Conservation (phyloP, 1,140 invertebrate genomes). For the Drosophila kikkawai region DNA sequence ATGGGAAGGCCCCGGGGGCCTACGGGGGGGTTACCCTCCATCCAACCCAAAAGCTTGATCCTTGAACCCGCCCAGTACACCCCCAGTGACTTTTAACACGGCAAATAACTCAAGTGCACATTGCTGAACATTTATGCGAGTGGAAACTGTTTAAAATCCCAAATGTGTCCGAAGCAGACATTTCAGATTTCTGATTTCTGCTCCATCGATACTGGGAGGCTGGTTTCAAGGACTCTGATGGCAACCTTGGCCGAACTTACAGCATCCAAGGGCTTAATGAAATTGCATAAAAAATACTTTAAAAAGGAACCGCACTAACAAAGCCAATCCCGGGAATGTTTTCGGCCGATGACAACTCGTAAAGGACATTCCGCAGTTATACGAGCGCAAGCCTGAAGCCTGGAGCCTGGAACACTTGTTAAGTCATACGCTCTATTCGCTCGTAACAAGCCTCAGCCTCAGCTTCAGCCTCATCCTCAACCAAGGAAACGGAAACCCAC, state of each 20-base stretch:
- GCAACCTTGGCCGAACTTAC: not conserved
- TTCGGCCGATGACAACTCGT: conserved; percentile 45
- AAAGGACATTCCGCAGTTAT: conserved; percentile 37
- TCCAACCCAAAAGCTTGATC: not conserved
- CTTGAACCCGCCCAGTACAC: conserved; percentile 17
- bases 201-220: not conserved
- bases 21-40: not conserved
- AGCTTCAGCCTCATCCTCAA: no score
- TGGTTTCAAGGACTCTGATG: not conserved
- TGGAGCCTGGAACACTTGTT: conserved; percentile 52
- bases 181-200: not conserved
- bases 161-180: conserved; percentile 9
- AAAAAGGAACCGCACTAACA: conserved; percentile 43
- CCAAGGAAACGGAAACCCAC: conserved; percentile 10
- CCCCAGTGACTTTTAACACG: not conserved
- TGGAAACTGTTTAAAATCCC: conserved; percentile 4
- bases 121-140: not conserved
- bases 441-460: conserved; percentile 44
- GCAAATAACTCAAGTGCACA: conserved; percentile 22
- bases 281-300: conserved; percentile 37
- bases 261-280: not conserved
- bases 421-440: conserved; percentile 61
- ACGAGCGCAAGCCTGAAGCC: not conserved
- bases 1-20: not conserved
- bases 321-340: conserved; percentile 55